Evolutionary conservation across 1,140 invertebrate genomes (phyloP).

Genomic region (Zaprionus gabonicus): DNA sequence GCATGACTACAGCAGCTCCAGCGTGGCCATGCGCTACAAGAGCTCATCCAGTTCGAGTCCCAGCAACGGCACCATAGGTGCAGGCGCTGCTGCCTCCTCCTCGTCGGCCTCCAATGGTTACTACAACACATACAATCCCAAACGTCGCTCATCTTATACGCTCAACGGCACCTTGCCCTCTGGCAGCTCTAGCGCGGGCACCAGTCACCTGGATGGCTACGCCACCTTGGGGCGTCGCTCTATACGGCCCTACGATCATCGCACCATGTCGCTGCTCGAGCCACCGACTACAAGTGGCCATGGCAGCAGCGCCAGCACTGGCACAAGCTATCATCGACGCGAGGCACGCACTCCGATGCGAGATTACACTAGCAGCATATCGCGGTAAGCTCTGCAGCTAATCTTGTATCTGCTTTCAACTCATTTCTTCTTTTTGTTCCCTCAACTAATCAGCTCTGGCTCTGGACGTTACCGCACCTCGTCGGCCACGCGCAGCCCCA

Average conservation of each 20-base stretch:
- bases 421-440: neutral
- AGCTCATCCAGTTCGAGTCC: slow-evolving; percentile 76
- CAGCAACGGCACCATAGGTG: slow-evolving; percentile 57
- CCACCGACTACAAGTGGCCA: slow-evolving; percentile 50
- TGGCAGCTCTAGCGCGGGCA: slow-evolving; percentile 39
- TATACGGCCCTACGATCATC: slow-evolving; percentile 74
- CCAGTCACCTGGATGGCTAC: slow-evolving; percentile 72
- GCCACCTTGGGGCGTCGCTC: slow-evolving; percentile 78
- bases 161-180: slow-evolving; percentile 66
- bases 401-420: neutral
- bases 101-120: slow-evolving; percentile 47
- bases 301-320: slow-evolving; percentile 41
- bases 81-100: neutral
- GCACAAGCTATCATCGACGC: slow-evolving; percentile 56
- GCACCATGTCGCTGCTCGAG: slow-evolving; percentile 79
- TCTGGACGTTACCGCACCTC: slow-evolving; percentile 75
- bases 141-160: slow-evolving; percentile 79
- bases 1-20: slow-evolving; percentile 56
- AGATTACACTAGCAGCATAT: slow-evolving; percentile 77
- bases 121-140: slow-evolving; percentile 82
- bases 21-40: slow-evolving; percentile 74
- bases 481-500: slow-evolving; percentile 79
- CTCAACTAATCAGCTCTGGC: slow-evolving; percentile 54
- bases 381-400: slow-evolving; percentile 54
- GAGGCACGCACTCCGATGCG: slow-evolving; percentile 68